These are phyloP conservation scores for Oligia fasciuncula DNA, from an alignment of 2,888 invertebrate genomes.

Conservation along the genomic window DNA sequence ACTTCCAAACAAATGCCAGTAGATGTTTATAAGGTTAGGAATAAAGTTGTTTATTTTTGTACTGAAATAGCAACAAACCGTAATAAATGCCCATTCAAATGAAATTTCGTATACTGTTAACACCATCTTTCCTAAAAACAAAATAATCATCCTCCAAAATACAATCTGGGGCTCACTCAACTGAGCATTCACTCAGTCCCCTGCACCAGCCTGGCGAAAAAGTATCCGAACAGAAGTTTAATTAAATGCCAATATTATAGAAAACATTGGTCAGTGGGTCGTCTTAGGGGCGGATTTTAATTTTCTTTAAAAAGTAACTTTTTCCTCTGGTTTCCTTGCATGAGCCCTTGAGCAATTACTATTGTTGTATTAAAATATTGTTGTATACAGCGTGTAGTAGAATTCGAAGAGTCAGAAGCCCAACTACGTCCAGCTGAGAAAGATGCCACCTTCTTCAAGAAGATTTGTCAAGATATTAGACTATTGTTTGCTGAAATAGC, in stretches of 20 bases:
- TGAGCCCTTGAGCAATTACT: not conserved
- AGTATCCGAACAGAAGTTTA: not conserved
- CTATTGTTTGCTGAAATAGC: slow-evolving; percentile 92
- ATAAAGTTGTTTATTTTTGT: slow-evolving; percentile 3
- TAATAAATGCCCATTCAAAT: not conserved
- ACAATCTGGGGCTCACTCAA: not conserved
- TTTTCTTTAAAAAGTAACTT: too few relatives aligned
- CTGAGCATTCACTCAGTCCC: not conserved
- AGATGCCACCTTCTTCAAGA: slow-evolving; percentile 92
- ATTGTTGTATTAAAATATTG: slow-evolving; percentile 3
- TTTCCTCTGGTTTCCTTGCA: not conserved
- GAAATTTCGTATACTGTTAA: not conserved
- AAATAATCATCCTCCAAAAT: too few relatives aligned
- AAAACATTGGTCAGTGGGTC: not conserved
- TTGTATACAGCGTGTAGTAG: slow-evolving; percentile 90
- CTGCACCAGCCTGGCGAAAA: not conserved
- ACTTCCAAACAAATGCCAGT: slow-evolving; percentile 83
- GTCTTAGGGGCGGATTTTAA: too few relatives aligned
- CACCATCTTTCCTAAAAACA: not conserved
- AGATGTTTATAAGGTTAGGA: slow-evolving; percentile 91
- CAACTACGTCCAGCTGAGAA: slow-evolving; percentile 91
- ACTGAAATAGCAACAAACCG: not conserved
- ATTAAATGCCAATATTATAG: not conserved
- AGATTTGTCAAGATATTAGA: slow-evolving; percentile 93
- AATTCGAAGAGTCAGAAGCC: slow-evolving; percentile 94